Percentiles rank a stretch among this genome's conserved stretches.
These are phyloP conservation scores for Laticauda colubrina DNA, from an alignment of 2,113 vertebrate genomes.

Conservation along the genomic window DNA sequence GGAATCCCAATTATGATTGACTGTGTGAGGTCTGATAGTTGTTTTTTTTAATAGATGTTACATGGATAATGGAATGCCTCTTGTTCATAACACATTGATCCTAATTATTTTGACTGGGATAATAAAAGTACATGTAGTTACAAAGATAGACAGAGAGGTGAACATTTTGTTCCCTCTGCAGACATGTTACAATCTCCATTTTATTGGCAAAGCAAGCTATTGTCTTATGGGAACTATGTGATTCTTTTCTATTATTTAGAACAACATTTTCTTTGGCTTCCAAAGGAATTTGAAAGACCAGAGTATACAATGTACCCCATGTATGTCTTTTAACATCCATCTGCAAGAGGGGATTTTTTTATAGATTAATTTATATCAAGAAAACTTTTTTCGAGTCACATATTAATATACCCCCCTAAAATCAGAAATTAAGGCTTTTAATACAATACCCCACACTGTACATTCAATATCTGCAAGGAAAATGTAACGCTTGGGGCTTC, in stretches of 20 bases:
- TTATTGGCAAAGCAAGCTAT: slow-evolving; percentile 56
- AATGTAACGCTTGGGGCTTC: slow-evolving; percentile 44
- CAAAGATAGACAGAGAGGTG: slow-evolving; percentile 61
- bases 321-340: slow-evolving; percentile 46
- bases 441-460: slow-evolving; percentile 22
- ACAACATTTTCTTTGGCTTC: slow-evolving; percentile 65
- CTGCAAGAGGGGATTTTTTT: slow-evolving; percentile 36
- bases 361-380: slow-evolving; percentile 41
- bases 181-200: slow-evolving; percentile 59
- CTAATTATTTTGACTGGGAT: slow-evolving; percentile 75
- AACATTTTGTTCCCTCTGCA: slow-evolving; percentile 58
- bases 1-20: neutral
- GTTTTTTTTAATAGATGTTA: slow-evolving; percentile 14
- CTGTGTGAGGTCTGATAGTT: slow-evolving; percentile 14
- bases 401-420: slow-evolving; percentile 30
- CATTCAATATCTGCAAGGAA: slow-evolving; percentile 10
- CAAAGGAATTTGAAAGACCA: slow-evolving; percentile 50
- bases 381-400: slow-evolving; percentile 48
- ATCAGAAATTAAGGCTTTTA: slow-evolving; percentile 31
- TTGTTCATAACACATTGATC: slow-evolving; percentile 77
- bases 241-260: slow-evolving; percentile 69
- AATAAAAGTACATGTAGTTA: slow-evolving; percentile 66
- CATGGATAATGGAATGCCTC: slow-evolving; percentile 69
- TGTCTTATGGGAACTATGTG: slow-evolving; percentile 58
- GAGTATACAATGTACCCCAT: slow-evolving; percentile 37